These are phyloP conservation scores for Frieseomelitta varia DNA, from an alignment of 1,140 invertebrate species.

Conservation along the genomic window DNA sequence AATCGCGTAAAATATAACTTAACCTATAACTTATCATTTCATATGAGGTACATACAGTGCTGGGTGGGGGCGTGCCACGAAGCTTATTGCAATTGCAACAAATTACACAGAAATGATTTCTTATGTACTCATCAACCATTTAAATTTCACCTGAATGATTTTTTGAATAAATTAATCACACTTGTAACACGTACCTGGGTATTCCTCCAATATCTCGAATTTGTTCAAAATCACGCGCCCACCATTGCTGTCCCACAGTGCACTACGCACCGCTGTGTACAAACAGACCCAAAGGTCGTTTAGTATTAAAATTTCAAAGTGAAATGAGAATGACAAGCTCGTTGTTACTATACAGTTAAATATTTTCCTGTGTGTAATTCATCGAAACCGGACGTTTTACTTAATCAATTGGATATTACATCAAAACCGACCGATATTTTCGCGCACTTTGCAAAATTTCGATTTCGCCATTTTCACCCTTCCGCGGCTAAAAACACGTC, in stretches of 20 bases:
- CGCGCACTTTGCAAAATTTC: constrained; percentile 75
- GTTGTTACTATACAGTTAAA: constrained; percentile 24
- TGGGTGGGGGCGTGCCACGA: constrained; percentile 69
- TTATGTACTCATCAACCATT: neutral
- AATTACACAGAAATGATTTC: neutral
- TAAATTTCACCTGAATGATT: constrained; percentile 18
- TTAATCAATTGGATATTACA: neutral
- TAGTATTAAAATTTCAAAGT: constrained; percentile 40
- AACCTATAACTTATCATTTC: constrained; percentile 73
- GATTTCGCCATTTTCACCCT: constrained; percentile 74
- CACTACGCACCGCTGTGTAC: constrained; percentile 73
- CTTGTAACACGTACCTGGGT: constrained; percentile 70
- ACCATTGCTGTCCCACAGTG: constrained; percentile 86
- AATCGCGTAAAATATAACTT: constrained; percentile 59
- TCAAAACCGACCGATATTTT: constrained; percentile 55
- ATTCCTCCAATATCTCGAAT: constrained; percentile 81
- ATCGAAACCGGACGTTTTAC: neutral
- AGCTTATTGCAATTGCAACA: constrained; percentile 46
- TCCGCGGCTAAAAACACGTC: constrained; percentile 77
- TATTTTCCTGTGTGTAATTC: neutral
- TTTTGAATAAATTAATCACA: neutral
- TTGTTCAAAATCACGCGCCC: constrained; percentile 89
- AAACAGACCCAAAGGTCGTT: constrained; percentile 66
- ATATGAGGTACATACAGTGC: constrained; percentile 67
- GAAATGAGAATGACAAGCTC: constrained; percentile 10